Conservation (phyloP, 2,888 invertebrate species). For the Tetragonisca angustula region DNA sequence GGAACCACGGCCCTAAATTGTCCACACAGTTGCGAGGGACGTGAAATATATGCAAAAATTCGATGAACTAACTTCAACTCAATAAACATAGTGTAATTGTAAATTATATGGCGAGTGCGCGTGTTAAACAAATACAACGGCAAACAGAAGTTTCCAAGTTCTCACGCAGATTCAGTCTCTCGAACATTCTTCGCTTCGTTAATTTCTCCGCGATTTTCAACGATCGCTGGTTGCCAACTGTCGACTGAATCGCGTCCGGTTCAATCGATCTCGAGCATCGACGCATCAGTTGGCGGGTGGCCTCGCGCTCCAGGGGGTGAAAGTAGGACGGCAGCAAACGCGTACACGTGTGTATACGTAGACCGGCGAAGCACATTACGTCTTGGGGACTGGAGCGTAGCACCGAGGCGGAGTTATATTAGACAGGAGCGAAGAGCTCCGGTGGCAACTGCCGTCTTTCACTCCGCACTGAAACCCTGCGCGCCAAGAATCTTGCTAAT, state of each 20-base stretch:
- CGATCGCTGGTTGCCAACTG: not conserved
- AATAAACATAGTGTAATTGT: too few species aligned
- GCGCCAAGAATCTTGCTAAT: constrained; percentile 82
- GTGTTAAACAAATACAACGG: too few species aligned
- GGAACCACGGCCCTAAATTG: too few species aligned
- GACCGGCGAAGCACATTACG: constrained; percentile 68
- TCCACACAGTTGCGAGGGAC: too few species aligned
- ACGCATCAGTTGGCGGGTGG: constrained; percentile 16
- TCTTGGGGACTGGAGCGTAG: constrained; percentile 65
- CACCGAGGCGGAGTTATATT: constrained; percentile 75
- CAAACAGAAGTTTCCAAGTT: too few species aligned
- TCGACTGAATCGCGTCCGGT: not conserved
- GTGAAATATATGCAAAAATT: too few species aligned
- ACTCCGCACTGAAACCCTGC: constrained; percentile 76
- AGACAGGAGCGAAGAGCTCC: constrained; percentile 77
- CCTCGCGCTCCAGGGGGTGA: constrained; percentile 15
- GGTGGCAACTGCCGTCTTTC: constrained; percentile 81
- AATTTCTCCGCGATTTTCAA: not conserved
- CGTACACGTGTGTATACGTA: constrained; percentile 46
- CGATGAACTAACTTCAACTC: too few species aligned
- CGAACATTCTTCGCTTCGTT: not conserved
- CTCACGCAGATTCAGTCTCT: too few species aligned
- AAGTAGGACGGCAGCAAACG: constrained; percentile 58
- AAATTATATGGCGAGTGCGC: too few species aligned
- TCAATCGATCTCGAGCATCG: constrained; percentile 30